Conservation (phyloP, 2,113 vertebrate genomes). For the Ptilorrhoa leucosticta region DNA sequence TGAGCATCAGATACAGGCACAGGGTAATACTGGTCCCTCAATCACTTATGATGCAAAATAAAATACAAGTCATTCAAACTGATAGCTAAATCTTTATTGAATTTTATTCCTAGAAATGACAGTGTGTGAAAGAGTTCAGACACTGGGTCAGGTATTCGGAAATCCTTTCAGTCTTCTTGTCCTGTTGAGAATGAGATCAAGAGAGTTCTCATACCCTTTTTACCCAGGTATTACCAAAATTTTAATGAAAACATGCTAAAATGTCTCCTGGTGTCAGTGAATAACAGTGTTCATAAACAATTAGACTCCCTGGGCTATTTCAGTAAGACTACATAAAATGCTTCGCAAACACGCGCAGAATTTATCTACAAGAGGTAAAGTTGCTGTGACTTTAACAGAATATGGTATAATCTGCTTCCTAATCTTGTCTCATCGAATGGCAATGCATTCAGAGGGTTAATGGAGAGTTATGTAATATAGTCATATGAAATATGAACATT, state of each 20-base stretch:
- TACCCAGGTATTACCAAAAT: neutral
- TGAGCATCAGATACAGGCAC: neutral
- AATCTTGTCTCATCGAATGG: neutral
- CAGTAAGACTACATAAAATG: neutral
- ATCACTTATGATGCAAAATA: neutral
- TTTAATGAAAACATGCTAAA: neutral
- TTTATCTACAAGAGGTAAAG: neutral
- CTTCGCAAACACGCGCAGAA: neutral
- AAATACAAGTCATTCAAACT: neutral
- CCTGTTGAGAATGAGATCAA: neutral
- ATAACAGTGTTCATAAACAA: neutral
- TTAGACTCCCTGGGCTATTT: neutral
- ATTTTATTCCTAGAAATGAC: neutral
- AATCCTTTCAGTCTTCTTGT: neutral
- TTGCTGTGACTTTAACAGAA: neutral
- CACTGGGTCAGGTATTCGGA: neutral
- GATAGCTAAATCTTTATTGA: neutral
- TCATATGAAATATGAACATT: conserved; percentile 13
- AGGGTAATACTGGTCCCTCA: neutral
- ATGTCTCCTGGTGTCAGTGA: neutral
- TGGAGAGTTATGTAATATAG: conserved; percentile 34
- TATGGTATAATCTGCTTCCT: neutral
- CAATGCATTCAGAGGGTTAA: conserved; percentile 19
- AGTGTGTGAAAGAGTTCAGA: neutral
- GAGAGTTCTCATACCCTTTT: neutral